Base-by-base conservation (phyloP, 2,113 vertebrate genomes). In the Siniperca chuatsi region DNA sequence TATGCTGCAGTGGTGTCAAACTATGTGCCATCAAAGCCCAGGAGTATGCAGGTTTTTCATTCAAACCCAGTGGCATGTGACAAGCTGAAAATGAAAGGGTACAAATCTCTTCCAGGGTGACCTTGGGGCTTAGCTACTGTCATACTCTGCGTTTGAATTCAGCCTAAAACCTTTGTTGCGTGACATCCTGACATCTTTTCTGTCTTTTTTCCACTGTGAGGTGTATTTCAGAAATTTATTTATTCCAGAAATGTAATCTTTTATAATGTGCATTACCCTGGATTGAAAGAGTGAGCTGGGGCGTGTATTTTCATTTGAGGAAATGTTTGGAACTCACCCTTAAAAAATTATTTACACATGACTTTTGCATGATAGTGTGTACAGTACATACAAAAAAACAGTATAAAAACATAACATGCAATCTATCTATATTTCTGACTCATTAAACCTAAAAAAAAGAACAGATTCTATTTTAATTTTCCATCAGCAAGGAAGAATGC, bases 1-100 rank as follows among this genome's bases (percentile, higher is more conserved):
- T 69, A 73, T 60, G 70, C 52, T 62, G 76, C 68, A 52, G 8
- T 44, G 7, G 77, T 81, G 83, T 81, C 83, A 85, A 66, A 57
- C 37, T 54, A 60, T 75, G 10, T 37, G n/a, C 48, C 10, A 44
- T 75, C 46, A 69, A 78, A 84, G 68, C 87, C 61, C 83, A 84
- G 62, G 76, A 87, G 83, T 81, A 54, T 62, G 76, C 76, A 86
- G 78, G 40, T 25, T 84, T 87, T 84, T 85, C 58, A 83, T 84
- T 89, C 88, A 90, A 82, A 78, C 48, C 75, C 78, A 91, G 78
- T 82, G 80, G 75, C 84, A 86, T 89, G 90, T 90, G 86, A 91
- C 87, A 85, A 85, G 55, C 80, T 80, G 48, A 50, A 83, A 88
- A 85, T 87, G 82, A 88, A 82, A 86, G 78, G 85, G 88, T 85